A percentile compares a stretch with the other conserved stretches of the same genome.
Conservation (phyloP, 2,797 vertebrate species). For the Poecilia velifera region DNA sequence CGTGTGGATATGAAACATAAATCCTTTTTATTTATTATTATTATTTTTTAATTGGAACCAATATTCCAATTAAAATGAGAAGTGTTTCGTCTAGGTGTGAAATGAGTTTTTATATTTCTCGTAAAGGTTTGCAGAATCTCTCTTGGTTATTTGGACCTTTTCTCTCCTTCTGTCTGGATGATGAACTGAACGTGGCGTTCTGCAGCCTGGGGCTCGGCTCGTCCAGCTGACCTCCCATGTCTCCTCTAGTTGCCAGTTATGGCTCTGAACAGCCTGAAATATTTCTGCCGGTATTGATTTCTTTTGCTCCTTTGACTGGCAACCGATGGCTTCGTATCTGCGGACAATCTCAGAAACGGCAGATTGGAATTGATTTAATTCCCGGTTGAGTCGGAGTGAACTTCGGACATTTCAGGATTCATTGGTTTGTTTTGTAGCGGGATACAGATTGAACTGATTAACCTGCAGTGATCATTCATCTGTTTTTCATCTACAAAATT, state of each 20-base stretch:
- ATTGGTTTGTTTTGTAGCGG: constrained; percentile 14
- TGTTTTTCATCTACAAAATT: no score
- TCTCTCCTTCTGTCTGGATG: neutral
- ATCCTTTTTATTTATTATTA: neutral
- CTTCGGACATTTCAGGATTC: constrained; percentile 17
- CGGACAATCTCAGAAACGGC: constrained; percentile 36
- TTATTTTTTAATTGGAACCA: neutral
- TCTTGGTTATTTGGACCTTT: neutral
- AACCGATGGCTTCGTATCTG: constrained; percentile 29
- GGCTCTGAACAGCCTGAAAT: constrained; percentile 45
- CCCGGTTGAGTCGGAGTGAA: constrained; percentile 2
- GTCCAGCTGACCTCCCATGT: constrained; percentile 50
- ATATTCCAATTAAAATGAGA: neutral
- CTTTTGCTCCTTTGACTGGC: constrained; percentile 7
- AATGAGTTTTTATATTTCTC: neutral
- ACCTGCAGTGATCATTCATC: neutral
- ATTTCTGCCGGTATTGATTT: constrained; percentile 56
- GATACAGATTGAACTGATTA: constrained; percentile 2
- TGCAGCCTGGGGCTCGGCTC: constrained; percentile 18
- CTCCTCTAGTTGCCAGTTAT: constrained; percentile 40
- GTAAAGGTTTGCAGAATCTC: neutral
- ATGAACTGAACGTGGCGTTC: neutral
- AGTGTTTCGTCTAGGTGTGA: neutral
- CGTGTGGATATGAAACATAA: neutral
- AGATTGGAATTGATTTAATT: constrained; percentile 58